These are phyloP conservation scores for Anoplopoma fimbria DNA, from an alignment of 2,113 vertebrate genomes.

Conservation along the genomic window DNA sequence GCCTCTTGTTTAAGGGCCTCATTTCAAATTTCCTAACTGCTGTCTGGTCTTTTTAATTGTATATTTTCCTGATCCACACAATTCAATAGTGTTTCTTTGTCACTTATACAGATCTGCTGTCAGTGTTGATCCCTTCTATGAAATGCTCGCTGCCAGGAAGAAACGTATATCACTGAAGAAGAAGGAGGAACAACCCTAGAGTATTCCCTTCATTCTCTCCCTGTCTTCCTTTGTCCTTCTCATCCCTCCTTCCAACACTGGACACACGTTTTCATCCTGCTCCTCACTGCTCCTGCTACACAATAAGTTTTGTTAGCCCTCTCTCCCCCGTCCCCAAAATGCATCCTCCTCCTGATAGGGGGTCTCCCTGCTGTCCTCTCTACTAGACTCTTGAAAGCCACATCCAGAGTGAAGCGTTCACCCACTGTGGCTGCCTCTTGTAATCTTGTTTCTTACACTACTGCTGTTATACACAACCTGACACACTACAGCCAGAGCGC, in stretches of 20 bases:
- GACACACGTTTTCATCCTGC: conserved; percentile 30
- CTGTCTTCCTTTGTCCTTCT: conserved; percentile 41
- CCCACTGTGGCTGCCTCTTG: conserved; percentile 29
- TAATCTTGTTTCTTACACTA: conserved; percentile 30
- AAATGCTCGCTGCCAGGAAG: conserved; percentile 95
- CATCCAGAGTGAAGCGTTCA: conserved; percentile 42
- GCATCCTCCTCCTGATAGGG: conserved; percentile 21
- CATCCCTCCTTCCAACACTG: conserved; percentile 41
- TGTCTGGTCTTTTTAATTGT: neutral
- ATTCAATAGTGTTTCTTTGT: conserved; percentile 38
- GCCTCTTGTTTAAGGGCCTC: neutral
- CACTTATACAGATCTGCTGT: conserved; percentile 88
- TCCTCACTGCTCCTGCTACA: conserved; percentile 33
- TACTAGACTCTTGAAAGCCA: conserved; percentile 45
- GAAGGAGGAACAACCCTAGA: conserved; percentile 89
- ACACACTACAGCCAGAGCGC: conserved; percentile 45
- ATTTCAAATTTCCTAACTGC: neutral
- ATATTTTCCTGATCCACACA: neutral
- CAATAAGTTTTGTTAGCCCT: conserved; percentile 18
- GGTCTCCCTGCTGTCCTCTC: conserved; percentile 49
- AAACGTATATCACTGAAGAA: conserved; percentile 95
- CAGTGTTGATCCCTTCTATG: conserved; percentile 95
- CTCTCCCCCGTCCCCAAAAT: conserved; percentile 8
- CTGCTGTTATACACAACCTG: conserved; percentile 30
- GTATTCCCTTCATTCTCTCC: neutral